Percentiles rank a stretch among this genome's conserved stretches.
These are phyloP conservation scores for Lerista edwardsae DNA, from an alignment of 2,797 vertebrate genomes.

Conservation along the genomic window DNA sequence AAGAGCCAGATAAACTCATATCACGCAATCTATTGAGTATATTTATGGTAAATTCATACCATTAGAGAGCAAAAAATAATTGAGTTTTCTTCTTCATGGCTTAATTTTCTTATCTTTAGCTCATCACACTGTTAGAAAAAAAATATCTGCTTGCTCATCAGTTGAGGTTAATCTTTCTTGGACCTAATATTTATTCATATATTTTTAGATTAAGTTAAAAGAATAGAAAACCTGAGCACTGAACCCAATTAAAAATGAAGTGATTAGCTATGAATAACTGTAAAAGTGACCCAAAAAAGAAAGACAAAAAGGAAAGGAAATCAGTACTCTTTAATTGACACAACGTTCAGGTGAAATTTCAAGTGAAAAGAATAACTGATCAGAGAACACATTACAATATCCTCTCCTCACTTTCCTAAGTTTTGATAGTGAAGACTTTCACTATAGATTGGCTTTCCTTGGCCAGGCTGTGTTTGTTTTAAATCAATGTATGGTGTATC, in stretches of 20 bases:
- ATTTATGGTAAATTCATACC: constrained; percentile 16
- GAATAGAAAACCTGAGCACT: constrained; percentile 19
- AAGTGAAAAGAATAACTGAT: constrained; percentile 6
- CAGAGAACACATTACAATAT: neutral
- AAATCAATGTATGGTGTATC: neutral
- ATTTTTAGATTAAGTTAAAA: constrained; percentile 40
- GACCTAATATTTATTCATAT: constrained; percentile 39
- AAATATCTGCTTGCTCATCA: constrained; percentile 36
- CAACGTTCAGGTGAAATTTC: constrained; percentile 9
- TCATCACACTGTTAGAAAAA: constrained; percentile 24
- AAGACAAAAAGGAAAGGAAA: constrained; percentile 10
- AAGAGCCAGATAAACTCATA: neutral
- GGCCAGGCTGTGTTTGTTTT: neutral
- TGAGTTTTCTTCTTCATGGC: constrained; percentile 20
- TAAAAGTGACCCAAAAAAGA: constrained; percentile 18
- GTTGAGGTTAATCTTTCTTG: constrained; percentile 36
- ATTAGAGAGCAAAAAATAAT: constrained; percentile 28
- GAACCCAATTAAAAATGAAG: constrained; percentile 37
- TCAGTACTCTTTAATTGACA: constrained; percentile 19
- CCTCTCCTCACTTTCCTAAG: neutral
- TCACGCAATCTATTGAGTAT: neutral
- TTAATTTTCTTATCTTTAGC: constrained; percentile 38
- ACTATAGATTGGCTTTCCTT: neutral
- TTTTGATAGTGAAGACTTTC: neutral
- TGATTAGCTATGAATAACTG: constrained; percentile 38